Percentiles rank a stretch among this genome's conserved stretches.
These are phyloP conservation scores for Argyrosomus regius DNA, from an alignment of 2,797 vertebrate species.

Conservation along the genomic window DNA sequence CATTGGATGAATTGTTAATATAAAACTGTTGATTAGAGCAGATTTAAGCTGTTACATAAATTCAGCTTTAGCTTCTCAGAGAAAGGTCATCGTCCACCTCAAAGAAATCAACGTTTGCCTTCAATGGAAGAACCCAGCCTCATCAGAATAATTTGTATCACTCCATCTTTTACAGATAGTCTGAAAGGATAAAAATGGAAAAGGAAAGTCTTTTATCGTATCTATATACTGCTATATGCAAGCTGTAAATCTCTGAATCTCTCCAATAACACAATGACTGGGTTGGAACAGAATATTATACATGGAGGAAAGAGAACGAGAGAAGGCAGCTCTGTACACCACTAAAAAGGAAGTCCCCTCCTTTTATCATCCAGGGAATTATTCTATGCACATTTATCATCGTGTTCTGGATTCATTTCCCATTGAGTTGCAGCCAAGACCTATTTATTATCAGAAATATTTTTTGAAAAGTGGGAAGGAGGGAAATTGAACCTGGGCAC, in stretches of 20 bases:
- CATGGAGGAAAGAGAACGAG: conserved; percentile 5
- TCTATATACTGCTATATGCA: neutral
- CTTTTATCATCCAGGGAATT: conserved; percentile 67
- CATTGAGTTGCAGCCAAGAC: conserved; percentile 66
- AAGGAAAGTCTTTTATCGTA: neutral
- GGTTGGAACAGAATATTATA: neutral
- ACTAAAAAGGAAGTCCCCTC: conserved; percentile 28
- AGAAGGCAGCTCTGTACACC: conserved; percentile 10
- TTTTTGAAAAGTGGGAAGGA: conserved; percentile 58
- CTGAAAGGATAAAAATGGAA: conserved; percentile 17
- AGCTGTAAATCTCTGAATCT: conserved; percentile 29
- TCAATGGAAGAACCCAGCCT: conserved; percentile 1
- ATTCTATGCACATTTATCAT: conserved; percentile 74
- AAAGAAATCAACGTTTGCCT: conserved; percentile 23
- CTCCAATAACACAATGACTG: neutral
- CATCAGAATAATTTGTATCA: conserved; percentile 25
- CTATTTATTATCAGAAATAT: conserved; percentile 74
- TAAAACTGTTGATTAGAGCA: conserved; percentile 6
- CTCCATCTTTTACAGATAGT: conserved; percentile 5
- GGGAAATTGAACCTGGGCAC: conserved; percentile 59
- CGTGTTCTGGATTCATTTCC: conserved; percentile 74
- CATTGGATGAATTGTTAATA: conserved; percentile 22
- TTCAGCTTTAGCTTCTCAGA: conserved; percentile 7
- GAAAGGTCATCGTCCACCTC: conserved; percentile 9
- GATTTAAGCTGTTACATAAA: conserved; percentile 22